These are phyloP conservation scores for Aromia moschata DNA, from an alignment of 2,888 invertebrate species.

Conservation along the genomic window DNA sequence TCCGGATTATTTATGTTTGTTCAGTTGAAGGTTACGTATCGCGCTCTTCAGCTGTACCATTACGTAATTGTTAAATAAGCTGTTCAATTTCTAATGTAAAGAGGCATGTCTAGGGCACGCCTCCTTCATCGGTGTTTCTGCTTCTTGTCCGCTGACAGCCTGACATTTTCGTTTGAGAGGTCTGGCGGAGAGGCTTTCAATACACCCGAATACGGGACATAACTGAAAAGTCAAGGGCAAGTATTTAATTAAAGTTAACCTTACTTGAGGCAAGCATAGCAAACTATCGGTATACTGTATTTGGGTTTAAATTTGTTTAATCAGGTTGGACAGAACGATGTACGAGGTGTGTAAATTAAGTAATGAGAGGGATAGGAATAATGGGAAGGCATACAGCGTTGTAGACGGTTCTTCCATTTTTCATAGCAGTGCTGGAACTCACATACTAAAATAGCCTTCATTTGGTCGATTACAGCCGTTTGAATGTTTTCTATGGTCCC, in stretches of 20 bases:
- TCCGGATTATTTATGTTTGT: slow-evolving; percentile 1
- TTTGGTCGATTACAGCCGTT: too few species aligned
- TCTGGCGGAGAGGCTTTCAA: background rate
- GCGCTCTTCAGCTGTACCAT: background rate
- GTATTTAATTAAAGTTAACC: slow-evolving; percentile 1
- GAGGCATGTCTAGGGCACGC: slow-evolving; percentile 3
- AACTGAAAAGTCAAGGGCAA: slow-evolving; percentile 7
- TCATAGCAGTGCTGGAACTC: too few species aligned
- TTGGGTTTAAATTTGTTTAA: too few species aligned
- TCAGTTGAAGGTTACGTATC: background rate
- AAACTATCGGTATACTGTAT: too few species aligned
- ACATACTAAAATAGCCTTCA: too few species aligned
- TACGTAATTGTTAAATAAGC: slow-evolving; percentile 1
- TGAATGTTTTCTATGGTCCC: too few species aligned
- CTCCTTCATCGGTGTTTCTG: background rate
- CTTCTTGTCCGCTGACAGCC: background rate
- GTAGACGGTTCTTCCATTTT: too few species aligned
- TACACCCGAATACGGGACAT: background rate
- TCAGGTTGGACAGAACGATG: too few species aligned
- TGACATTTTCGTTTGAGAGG: background rate
- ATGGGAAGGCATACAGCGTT: too few species aligned
- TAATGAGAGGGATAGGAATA: too few species aligned
- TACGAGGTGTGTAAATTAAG: too few species aligned
- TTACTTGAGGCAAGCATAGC: too few species aligned
- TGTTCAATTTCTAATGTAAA: slow-evolving; percentile 1